Percentiles rank a stretch among this genome's conserved stretches.
These are phyloP conservation scores for Puffinus mauretanicus DNA, from an alignment of 2,113 vertebrate genomes.

Conservation along the genomic window DNA sequence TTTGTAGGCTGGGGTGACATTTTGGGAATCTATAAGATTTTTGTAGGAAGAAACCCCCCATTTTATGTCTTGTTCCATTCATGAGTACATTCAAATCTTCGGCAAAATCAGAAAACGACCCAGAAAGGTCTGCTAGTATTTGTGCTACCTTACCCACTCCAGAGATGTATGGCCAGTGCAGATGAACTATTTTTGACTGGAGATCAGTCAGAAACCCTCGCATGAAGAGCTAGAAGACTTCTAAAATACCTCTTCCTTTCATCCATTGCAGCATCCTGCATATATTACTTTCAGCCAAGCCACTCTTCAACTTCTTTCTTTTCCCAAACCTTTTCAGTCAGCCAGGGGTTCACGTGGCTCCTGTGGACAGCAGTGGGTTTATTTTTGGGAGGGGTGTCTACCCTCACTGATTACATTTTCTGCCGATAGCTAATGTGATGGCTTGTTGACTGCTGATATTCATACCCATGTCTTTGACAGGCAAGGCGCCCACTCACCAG, in stretches of 20 bases:
- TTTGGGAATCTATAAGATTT: neutral
- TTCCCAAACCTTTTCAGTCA: neutral
- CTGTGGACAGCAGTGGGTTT: conserved; percentile 39
- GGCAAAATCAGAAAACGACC: neutral
- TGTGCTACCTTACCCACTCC: neutral
- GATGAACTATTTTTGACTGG: neutral
- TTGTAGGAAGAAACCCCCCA: neutral
- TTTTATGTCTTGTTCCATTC: neutral
- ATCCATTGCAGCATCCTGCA: neutral
- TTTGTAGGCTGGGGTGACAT: neutral
- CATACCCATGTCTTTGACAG: conserved; percentile 59
- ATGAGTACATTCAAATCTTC: neutral
- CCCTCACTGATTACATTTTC: neutral
- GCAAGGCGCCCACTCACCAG: conserved; percentile 63
- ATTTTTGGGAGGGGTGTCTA: conserved; percentile 34
- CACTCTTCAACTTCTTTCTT: neutral
- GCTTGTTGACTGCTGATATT: conserved; percentile 65
- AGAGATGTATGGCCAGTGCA: neutral
- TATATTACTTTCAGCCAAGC: neutral
- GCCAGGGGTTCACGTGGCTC: neutral
- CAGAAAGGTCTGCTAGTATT: neutral
- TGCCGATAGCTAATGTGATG: conserved; percentile 56
- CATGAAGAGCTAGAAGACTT: neutral
- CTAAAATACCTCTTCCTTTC: neutral
- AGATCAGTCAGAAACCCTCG: neutral